phyloP scores from a whole-genome alignment of 1,140 invertebrate genomes.

The Hesperophylax magnus region DNA sequence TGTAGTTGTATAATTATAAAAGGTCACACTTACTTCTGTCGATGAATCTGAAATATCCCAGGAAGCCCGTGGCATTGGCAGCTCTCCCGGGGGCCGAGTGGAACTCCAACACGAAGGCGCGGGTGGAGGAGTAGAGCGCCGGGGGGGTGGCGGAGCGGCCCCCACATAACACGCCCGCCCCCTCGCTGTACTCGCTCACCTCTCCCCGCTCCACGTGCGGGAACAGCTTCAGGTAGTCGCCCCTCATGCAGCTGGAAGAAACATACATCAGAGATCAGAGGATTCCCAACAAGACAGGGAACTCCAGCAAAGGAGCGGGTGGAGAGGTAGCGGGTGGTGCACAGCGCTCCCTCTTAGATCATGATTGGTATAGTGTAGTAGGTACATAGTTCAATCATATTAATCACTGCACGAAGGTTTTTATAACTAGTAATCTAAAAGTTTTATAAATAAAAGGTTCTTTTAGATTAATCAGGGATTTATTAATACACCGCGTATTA shows the following conservation, averaged over 20 bases:
- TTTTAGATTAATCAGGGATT: no score
- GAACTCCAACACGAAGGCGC: conserved; percentile 86
- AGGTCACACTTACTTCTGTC: conserved; percentile 78
- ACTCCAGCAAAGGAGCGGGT: not conserved
- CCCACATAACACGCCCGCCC: conserved; percentile 84
- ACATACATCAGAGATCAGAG: not conserved
- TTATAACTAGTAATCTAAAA: no score
- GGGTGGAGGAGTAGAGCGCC: conserved; percentile 85
- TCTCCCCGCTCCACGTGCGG: conserved; percentile 78
- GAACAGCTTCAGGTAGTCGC: conserved; percentile 87
- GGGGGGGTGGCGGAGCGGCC: conserved; percentile 79
- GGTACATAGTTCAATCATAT: no score
- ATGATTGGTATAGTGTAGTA: no score
- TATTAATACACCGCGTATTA: no score
- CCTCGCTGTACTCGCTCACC: conserved; percentile 85
- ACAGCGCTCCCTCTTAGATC: no score
- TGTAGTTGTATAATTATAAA: no score
- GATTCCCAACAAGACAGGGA: conserved; percentile 45
- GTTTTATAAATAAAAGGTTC: no score
- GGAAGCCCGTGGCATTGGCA: conserved; percentile 81
- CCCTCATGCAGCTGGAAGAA: conserved; percentile 80
- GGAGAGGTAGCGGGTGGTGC: no score
- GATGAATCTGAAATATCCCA: conserved; percentile 85
- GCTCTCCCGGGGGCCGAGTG: conserved; percentile 74
- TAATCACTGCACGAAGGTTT: no score